Percentiles rank a stretch among this genome's conserved stretches.
phyloP scores from a whole-genome alignment of 2,797 vertebrate species.

The Hippoglossus hippoglossus region DNA sequence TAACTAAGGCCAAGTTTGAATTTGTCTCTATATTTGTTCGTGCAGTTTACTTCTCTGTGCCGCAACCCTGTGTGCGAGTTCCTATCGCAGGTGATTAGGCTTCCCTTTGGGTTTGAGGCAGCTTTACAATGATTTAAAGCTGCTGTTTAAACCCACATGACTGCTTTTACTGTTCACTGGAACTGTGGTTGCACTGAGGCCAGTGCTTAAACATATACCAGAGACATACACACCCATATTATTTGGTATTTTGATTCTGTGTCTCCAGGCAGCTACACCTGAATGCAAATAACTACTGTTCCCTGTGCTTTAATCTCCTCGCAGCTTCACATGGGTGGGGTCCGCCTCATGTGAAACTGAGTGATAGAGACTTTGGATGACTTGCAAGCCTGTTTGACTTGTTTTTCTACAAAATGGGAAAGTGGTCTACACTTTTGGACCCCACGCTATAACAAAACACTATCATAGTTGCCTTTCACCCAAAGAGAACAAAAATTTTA shows the following conservation, averaged over 20 bases:
- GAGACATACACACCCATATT: slow-evolving; percentile 4
- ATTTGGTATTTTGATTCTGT: slow-evolving; percentile 20
- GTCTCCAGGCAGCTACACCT: slow-evolving; percentile 5
- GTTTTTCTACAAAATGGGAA: slow-evolving; percentile 6
- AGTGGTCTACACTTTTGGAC: neutral
- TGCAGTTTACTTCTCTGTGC: slow-evolving; percentile 9
- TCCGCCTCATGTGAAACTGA: neutral
- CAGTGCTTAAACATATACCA: slow-evolving; percentile 33
- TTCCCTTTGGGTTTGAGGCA: slow-evolving; percentile 53
- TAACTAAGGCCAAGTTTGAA: neutral
- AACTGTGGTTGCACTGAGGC: slow-evolving; percentile 18
- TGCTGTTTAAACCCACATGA: slow-evolving; percentile 60
- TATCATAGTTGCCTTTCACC: neutral
- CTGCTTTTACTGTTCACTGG: slow-evolving; percentile 42
- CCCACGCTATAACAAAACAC: neutral
- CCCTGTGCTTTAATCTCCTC: neutral
- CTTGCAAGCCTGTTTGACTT: slow-evolving; percentile 3
- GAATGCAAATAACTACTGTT: slow-evolving; percentile 23
- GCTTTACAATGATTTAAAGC: slow-evolving; percentile 62
- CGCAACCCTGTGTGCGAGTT: slow-evolving; percentile 16
- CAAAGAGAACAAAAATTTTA: neutral
- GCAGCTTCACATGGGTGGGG: slow-evolving; percentile 6
- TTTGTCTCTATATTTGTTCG: neutral
- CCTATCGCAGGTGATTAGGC: slow-evolving; percentile 36
- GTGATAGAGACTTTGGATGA: neutral